Percentiles rank a stretch among this genome's conserved stretches.
Conservation (phyloP, 1,140 invertebrate species). For the Parapsyche elsis region DNA sequence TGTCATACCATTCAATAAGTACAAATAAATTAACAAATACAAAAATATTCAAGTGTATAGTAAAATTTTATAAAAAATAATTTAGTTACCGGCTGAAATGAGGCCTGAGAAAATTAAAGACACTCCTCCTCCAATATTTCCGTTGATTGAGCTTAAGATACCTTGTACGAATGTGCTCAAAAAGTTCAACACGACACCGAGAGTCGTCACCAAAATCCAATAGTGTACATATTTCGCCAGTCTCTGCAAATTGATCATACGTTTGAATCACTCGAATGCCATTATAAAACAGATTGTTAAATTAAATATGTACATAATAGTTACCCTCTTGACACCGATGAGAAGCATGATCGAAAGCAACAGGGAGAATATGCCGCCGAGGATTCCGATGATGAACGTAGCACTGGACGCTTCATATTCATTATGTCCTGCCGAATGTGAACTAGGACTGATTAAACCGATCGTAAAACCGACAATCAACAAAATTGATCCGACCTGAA, state of each 20-base stretch:
- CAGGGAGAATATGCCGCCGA: not conserved
- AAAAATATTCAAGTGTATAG: not conserved
- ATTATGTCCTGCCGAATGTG: not conserved
- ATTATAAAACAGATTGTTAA: not conserved
- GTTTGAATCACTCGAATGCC: not conserved
- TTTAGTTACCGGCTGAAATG: not conserved
- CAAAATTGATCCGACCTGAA: not conserved
- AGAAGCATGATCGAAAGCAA: not conserved
- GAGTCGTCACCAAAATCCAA: not conserved
- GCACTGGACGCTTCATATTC: not conserved
- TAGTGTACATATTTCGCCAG: not conserved
- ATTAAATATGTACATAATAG: not conserved
- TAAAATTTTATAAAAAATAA: constrained; percentile 4
- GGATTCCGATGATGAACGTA: not conserved
- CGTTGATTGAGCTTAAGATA: not conserved
- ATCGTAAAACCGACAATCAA: not conserved
- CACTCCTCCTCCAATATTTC: not conserved
- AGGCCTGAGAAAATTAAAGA: not conserved
- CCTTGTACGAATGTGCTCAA: not conserved
- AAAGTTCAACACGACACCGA: not conserved
- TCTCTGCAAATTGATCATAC: not conserved
- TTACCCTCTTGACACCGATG: not conserved
- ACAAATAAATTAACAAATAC: not conserved
- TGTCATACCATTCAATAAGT: not conserved
- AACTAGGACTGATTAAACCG: not conserved